phyloP scores from a whole-genome alignment of 2,797 vertebrate genomes.

The Cephalopachus bancanus region DNA sequence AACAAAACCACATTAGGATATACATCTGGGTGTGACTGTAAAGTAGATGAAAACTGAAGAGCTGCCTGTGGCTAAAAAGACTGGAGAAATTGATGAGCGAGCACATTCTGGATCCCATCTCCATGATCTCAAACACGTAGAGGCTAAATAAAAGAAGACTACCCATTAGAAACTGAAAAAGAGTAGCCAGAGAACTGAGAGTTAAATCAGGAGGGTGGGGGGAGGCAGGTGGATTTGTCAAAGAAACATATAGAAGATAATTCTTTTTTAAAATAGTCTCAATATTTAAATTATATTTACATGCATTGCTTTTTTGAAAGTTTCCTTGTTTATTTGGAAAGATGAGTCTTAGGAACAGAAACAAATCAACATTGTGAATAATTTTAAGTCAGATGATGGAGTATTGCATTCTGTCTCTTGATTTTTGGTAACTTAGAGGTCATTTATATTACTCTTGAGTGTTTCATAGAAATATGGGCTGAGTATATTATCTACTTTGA shows the following conservation, averaged over 20 bases:
- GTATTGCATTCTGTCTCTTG: background rate
- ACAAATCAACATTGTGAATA: background rate
- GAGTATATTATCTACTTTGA: background rate
- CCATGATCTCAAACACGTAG: background rate
- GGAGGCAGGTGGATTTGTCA: background rate
- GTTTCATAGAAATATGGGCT: background rate
- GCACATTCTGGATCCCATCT: background rate
- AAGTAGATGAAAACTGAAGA: background rate
- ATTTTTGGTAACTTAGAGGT: background rate
- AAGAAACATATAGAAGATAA: background rate
- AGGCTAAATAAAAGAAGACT: background rate
- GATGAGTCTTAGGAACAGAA: background rate
- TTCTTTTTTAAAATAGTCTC: background rate
- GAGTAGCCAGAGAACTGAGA: background rate
- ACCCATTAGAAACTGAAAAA: background rate
- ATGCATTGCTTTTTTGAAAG: background rate
- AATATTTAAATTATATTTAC: background rate
- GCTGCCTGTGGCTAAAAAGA: background rate
- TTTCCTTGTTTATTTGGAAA: background rate
- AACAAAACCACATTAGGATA: background rate
- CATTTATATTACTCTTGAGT: background rate
- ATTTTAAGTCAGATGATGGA: conserved; percentile 5
- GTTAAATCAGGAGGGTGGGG: background rate
- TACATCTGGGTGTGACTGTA: background rate
- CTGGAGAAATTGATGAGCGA: background rate